These are phyloP conservation scores for Blomia tropicalis DNA, from an alignment of 2,888 invertebrate species.

Conservation along the genomic window DNA sequence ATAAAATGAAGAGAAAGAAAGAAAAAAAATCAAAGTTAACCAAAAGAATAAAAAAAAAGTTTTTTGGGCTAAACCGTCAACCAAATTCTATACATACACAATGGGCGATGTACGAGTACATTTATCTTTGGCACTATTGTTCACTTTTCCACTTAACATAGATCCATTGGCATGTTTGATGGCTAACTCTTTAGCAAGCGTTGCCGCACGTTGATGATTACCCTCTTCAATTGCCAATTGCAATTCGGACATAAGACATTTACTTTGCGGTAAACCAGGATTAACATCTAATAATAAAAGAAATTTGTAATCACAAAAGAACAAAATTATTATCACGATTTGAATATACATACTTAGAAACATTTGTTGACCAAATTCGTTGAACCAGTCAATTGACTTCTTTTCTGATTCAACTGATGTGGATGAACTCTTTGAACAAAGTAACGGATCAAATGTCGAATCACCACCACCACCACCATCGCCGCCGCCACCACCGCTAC, in stretches of 20 bases:
- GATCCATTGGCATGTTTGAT: slow-evolving; percentile 58
- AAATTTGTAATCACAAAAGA: not conserved
- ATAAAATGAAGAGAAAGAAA: not conserved
- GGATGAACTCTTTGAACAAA: not conserved
- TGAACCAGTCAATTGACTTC: not conserved
- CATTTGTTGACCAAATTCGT: not conserved
- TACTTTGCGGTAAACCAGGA: not conserved
- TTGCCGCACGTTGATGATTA: slow-evolving; percentile 55
- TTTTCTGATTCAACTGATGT: not conserved
- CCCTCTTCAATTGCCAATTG: slow-evolving; percentile 62
- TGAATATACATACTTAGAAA: slow-evolving; percentile 2
- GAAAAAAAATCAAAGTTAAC: not conserved
- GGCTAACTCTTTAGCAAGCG: slow-evolving; percentile 57
- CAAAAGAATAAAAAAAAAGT: not conserved
- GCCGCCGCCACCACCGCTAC: not conserved
- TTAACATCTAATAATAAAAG: not conserved
- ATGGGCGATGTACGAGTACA: slow-evolving; percentile 12
- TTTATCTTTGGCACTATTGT: slow-evolving; percentile 35
- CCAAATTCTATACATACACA: slow-evolving; percentile 19
- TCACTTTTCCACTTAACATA: slow-evolving; percentile 35
- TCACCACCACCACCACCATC: no score
- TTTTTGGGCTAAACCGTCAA: not conserved
- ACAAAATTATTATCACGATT: no score
- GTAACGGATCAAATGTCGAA: not conserved
- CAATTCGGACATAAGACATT: slow-evolving; percentile 39